Base-by-base conservation (phyloP, 2,797 vertebrate species). In the Eulemur albifrons region DNA sequence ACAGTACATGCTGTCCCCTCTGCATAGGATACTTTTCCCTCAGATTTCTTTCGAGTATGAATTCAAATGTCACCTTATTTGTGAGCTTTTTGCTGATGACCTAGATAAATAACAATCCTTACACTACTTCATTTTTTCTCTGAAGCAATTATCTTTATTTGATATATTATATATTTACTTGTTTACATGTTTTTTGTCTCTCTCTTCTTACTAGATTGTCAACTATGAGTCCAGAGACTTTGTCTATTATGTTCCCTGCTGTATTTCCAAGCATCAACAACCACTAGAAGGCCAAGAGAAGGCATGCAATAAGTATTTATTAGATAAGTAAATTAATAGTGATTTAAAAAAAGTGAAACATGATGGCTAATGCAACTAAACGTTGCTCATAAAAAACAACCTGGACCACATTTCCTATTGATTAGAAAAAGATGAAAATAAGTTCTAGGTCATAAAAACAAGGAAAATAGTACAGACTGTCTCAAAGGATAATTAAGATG, bases 331-430 rank as follows among this genome's bases (percentile, higher is more conserved):
- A 70, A 38, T 8, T 77, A 77, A 32, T 38, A 32, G 38, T 32
- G 63, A 79, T 27, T 59, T n/a, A 65, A 38, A 91, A 91, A 72
- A n/a, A 25, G 30, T 54, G 67, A 92, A 92, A 84, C 0, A 0
- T 2, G 23, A 52, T 61, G 9, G 23, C 21, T 35, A 85, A 89
- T 61, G 73, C 85, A 94, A 75, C 30, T 67, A 73, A 65, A 81
- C 84, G 52, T n/a, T 92, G 35, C 35, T 80, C 61, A 11, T 89
- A 67, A 92, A 92, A 50, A 12, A 85, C 72, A 96, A 85, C 14
- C 50, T 9, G 21, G 38, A 81, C 25, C 9, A 40, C 6, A 40
- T 30, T 93, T 95, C 20, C 43, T 63, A 27, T 15, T 70, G 67
- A 69, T 70, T 20, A 75, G 63, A 85, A 75, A 59, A 59, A 59